These are phyloP conservation scores for Dromococcyx pavoninus DNA, from an alignment of 2,797 vertebrate genomes.

Conservation along the genomic window DNA sequence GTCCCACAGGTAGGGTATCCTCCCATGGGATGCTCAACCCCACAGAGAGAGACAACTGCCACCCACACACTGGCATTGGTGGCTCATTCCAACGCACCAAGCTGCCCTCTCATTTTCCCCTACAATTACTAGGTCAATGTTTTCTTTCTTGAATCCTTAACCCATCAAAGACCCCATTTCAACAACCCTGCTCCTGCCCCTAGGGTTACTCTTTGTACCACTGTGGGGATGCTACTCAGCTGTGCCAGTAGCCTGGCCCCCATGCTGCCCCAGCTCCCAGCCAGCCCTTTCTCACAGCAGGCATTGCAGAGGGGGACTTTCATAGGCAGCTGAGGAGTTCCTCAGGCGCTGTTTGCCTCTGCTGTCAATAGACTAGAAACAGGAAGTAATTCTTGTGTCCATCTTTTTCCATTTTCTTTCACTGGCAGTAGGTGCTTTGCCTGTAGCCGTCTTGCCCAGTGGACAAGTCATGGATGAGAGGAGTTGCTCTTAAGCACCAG, in stretches of 20 bases:
- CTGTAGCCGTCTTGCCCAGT: not conserved
- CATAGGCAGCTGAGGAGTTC: not conserved
- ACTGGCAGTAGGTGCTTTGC: not conserved
- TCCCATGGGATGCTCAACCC: not conserved
- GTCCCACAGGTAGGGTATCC: not conserved
- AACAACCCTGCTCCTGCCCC: not conserved
- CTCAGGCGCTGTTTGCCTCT: not conserved
- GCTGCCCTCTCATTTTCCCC: not conserved
- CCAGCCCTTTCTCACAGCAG: accelerated
- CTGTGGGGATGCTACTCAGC: not conserved
- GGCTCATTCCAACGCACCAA: not conserved
- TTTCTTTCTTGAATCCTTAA: not conserved
- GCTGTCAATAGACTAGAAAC: not conserved
- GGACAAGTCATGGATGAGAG: accelerated
- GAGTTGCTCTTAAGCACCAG: not conserved
- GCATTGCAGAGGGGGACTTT: not conserved
- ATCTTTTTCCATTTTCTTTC: not conserved
- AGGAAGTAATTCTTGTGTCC: not conserved
- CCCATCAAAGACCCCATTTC: not conserved
- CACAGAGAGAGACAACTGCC: not conserved
- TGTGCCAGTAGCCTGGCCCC: too few species aligned
- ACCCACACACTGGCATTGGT: too few species aligned
- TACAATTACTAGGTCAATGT: not conserved
- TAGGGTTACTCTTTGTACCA: not conserved
- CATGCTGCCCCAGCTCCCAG: too few species aligned